A percentile compares a stretch with the other conserved stretches of the same genome.
These are phyloP conservation scores for Anoplophora glabripennis DNA, from an alignment of 1,140 invertebrate genomes.

Conservation along the genomic window DNA sequence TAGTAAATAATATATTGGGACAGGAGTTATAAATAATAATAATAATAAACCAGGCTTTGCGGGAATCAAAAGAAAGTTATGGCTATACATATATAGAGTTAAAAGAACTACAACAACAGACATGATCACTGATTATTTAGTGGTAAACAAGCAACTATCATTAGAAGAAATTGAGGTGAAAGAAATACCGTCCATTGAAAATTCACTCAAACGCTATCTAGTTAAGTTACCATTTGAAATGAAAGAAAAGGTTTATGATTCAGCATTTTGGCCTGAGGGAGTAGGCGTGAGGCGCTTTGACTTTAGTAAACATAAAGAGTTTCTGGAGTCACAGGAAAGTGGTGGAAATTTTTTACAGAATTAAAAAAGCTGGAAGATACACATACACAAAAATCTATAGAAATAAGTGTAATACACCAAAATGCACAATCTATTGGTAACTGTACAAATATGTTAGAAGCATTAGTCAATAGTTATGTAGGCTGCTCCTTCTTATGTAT, in stretches of 20 bases:
- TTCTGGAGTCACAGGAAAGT: not conserved
- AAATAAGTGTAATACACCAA: conserved; percentile 7
- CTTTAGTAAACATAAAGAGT: conserved; percentile 1
- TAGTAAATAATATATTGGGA: conserved; percentile 2
- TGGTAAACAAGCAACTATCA: conserved; percentile 1
- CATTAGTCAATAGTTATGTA: not conserved
- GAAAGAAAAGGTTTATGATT: not conserved
- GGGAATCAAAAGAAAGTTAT: conserved; percentile 4
- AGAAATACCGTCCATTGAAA: not conserved
- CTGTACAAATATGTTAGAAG: not conserved
- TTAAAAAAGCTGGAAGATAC: too few species aligned
- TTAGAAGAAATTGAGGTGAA: not conserved
- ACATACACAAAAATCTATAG: too few species aligned
- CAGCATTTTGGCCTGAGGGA: conserved; percentile 1
- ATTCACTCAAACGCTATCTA: not conserved
- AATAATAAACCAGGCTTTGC: not conserved
- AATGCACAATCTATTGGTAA: conserved; percentile 12
- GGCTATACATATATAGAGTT: conserved; percentile 20
- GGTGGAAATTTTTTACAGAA: not conserved
- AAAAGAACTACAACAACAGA: conserved; percentile 11
- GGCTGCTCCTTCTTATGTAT: conserved; percentile 1
- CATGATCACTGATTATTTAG: conserved; percentile 12
- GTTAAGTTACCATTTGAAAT: not conserved
- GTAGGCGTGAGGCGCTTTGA: conserved; percentile 3
- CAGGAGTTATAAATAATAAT: not conserved